Percentiles rank a stretch among this genome's conserved stretches.
These are phyloP conservation scores for Antechinus flavipes DNA, from an alignment of 2,113 vertebrate species.

Conservation along the genomic window DNA sequence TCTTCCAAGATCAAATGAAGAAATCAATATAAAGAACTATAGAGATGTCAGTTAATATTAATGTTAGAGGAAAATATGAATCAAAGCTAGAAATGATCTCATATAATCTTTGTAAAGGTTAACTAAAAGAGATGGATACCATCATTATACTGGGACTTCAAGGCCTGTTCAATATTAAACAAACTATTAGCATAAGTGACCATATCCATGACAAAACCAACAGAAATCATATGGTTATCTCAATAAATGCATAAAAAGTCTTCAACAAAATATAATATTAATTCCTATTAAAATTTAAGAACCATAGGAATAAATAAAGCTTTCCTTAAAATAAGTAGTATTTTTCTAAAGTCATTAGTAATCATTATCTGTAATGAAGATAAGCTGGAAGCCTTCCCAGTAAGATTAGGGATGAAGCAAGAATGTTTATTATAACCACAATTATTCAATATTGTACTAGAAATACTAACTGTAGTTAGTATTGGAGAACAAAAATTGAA, in stretches of 20 bases:
- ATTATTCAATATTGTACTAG: background rate
- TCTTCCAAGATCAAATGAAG: background rate
- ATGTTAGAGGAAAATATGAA: background rate
- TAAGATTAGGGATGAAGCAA: background rate
- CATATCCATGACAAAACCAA: background rate
- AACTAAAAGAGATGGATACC: background rate
- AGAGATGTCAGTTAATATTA: background rate
- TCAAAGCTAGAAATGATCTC: background rate
- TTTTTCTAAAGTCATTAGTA: background rate
- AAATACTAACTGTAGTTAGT: background rate
- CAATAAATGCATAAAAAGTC: background rate
- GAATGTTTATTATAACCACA: background rate
- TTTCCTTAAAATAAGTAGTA: background rate
- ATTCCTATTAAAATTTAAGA: background rate
- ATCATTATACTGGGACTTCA: background rate
- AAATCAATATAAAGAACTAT: background rate
- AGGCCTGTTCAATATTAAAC: background rate
- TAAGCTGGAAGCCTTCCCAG: background rate
- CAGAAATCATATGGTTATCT: background rate
- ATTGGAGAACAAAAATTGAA: too few relatives aligned
- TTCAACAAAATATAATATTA: background rate
- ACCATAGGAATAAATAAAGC: background rate
- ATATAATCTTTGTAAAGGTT: background rate
- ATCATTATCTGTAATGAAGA: background rate
- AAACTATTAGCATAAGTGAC: background rate